A percentile compares a stretch with the other conserved stretches of the same genome.
These are phyloP conservation scores for Pammene aurita DNA, from an alignment of 2,888 invertebrate species.

Conservation along the genomic window DNA sequence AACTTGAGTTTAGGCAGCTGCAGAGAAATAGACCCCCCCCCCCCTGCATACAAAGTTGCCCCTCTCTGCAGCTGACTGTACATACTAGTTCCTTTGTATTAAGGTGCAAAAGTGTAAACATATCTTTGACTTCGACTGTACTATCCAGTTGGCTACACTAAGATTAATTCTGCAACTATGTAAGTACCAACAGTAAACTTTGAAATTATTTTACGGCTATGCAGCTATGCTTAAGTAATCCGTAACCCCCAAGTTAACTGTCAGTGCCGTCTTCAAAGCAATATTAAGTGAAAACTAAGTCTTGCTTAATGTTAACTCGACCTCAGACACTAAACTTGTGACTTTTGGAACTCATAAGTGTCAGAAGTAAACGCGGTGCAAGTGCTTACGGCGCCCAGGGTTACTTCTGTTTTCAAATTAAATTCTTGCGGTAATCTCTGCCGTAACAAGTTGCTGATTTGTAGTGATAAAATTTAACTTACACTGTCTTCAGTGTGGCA, in stretches of 20 bases:
- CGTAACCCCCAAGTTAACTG: conserved; percentile 21
- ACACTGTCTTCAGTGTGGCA: not conserved
- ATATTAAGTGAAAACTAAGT: conserved; percentile 44
- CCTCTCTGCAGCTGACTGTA: no score
- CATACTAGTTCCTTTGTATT: no score
- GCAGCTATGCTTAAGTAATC: conserved; percentile 17
- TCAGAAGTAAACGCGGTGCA: conserved; percentile 55
- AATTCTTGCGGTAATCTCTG: conserved; percentile 13
- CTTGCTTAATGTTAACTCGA: conserved; percentile 46
- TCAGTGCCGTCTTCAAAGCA: conserved; percentile 38
- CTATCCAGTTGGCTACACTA: not conserved
- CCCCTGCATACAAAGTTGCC: no score
- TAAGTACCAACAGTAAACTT: conserved; percentile 5
- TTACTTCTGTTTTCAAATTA: conserved; percentile 23
- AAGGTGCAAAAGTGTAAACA: no score
- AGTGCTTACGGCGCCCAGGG: conserved; percentile 15
- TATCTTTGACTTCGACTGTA: no score
- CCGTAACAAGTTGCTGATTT: conserved; percentile 24
- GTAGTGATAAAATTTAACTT: conserved; percentile 15
- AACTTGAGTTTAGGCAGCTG: no score
- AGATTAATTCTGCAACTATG: not conserved
- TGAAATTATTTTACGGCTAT: conserved; percentile 9
- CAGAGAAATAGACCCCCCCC: no score
- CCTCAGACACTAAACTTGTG: conserved; percentile 48
- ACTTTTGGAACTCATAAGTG: conserved; percentile 59